Evolutionary conservation across 1,140 invertebrate genomes (phyloP).

Genomic region (Zaprionus ornatus): DNA sequence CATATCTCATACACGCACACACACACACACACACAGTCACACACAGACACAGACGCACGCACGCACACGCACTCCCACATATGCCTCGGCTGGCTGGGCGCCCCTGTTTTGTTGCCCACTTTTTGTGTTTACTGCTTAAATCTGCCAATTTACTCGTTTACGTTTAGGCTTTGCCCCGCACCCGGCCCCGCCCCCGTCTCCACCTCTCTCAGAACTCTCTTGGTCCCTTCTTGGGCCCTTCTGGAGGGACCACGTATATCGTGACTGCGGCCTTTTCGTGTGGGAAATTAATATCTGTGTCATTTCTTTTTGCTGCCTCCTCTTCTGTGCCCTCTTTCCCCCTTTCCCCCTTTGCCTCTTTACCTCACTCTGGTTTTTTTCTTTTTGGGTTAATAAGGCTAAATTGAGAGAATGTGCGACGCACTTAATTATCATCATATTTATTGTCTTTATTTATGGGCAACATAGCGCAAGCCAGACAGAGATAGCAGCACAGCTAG

Average conservation of each 20-base stretch:
- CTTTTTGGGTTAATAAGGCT: constrained; percentile 78
- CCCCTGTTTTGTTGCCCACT: constrained; percentile 68
- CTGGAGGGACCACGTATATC: constrained; percentile 23
- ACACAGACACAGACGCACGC: constrained; percentile 12
- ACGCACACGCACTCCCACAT: constrained; percentile 1
- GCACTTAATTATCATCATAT: constrained; percentile 82
- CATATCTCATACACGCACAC: constrained; percentile 48
- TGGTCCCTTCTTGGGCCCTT: constrained; percentile 12
- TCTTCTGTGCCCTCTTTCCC: not conserved
- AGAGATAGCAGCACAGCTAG: not conserved
- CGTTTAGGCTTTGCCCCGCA: constrained; percentile 68
- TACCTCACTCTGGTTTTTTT: constrained; percentile 2
- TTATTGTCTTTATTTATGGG: constrained; percentile 66
- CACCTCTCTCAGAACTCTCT: not conserved
- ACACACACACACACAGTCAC: constrained; percentile 22
- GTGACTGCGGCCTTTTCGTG: constrained; percentile 50
- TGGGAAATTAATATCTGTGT: constrained; percentile 79
- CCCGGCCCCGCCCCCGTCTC: constrained; percentile 1
- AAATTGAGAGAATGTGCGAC: constrained; percentile 80
- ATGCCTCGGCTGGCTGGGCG: constrained; percentile 33
- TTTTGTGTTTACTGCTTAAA: constrained; percentile 82
- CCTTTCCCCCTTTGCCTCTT: not conserved
- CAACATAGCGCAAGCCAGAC: constrained; percentile 13
- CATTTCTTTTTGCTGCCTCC: constrained; percentile 47
- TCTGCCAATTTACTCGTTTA: constrained; percentile 82